phyloP scores from a whole-genome alignment of 2,113 vertebrate species.

The Tapirus terrestris region DNA sequence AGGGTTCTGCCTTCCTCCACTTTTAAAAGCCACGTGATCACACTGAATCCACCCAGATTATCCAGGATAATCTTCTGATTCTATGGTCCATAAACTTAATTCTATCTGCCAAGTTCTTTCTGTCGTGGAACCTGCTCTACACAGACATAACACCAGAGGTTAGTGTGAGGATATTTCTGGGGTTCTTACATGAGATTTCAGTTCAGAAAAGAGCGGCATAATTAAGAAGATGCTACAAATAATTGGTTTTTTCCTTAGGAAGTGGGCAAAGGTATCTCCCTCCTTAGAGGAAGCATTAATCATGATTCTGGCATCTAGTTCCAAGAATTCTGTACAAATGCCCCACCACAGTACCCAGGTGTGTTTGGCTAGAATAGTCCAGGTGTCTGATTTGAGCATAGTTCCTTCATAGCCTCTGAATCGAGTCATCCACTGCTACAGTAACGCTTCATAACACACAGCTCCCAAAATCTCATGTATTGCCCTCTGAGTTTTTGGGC shows the following conservation, averaged over 20 bases:
- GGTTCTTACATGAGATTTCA: background rate
- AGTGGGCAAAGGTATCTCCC: background rate
- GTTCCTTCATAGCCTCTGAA: background rate
- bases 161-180: background rate
- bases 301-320: background rate
- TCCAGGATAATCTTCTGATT: background rate
- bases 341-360: background rate
- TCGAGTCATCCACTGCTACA: background rate
- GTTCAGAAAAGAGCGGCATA: background rate
- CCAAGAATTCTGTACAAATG: background rate
- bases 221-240: background rate
- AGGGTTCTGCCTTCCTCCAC: background rate
- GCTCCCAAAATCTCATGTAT: background rate
- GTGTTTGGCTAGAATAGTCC: background rate
- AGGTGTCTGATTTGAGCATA: background rate
- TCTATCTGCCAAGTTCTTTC: background rate
- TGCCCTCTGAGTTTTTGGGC: background rate
- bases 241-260: background rate
- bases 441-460: background rate
- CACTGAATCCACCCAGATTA: background rate
- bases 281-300: background rate
- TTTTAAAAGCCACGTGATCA: background rate
- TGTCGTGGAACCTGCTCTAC: background rate
- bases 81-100: background rate
- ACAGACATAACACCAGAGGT: background rate